Base-by-base conservation (phyloP, 2,888 invertebrate species). In the Drosophila tripunctata region DNA sequence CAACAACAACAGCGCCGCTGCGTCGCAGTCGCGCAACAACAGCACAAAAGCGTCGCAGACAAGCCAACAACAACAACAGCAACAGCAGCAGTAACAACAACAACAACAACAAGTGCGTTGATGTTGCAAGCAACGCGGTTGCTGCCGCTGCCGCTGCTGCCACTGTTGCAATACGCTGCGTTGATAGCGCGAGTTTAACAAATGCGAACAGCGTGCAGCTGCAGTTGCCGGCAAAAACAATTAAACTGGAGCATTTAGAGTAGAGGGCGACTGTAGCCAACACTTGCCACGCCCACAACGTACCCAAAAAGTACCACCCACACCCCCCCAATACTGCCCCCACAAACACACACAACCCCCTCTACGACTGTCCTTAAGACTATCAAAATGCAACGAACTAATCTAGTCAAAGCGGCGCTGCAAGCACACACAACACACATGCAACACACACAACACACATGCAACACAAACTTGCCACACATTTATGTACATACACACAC, bases 181-280 rank as follows among this genome's bases (percentile, higher is more conserved):
- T 85, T 24, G 85, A 90, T 62, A 80, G 67, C 66, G 77, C 63
- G 41, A 78, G 75, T 36, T 48, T 71, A 36, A 85, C 74, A 45
- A 64, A 61, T 24, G 64, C 62, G 15, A 50, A 41, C 24, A 52
- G 40, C 17, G 52, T 61, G 41, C 62, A 68, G 15, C 38, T 52
- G 51, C 77, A 66, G 61, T 45, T 85, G 61, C 75, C 86, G 6
- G 30, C 76, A 15, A 89, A 88, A 68, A 68, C 78, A 22, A 90
- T 90, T 61, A 90, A 90, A 73, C 40, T 88, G 62, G 90, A 90
- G 77, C 79, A 84, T 50, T 65, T 78, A 61, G 89, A 90, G 48
- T 81, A 78, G 65, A 74, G 14, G 1, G n/a, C 30, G 21, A 27
- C 40, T 40, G 45, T 4, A 31, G 27, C 7, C 35, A 24, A 41